Percentiles rank a stretch among this genome's conserved stretches.
These are phyloP conservation scores for Stomatorhinus walkeri DNA, from an alignment of 2,797 vertebrate species.

Conservation along the genomic window DNA sequence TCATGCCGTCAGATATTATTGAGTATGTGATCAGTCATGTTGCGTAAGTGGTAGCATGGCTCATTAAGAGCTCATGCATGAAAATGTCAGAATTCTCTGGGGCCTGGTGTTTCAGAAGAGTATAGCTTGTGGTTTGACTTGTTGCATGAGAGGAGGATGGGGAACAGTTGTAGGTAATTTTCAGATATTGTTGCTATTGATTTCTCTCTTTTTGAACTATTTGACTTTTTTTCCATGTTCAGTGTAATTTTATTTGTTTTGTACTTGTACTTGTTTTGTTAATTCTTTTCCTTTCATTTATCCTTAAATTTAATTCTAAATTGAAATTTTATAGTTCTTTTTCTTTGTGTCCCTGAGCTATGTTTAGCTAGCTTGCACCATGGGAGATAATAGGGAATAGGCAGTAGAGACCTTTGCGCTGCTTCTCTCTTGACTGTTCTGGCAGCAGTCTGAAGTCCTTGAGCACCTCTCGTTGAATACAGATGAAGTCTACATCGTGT, in stretches of 20 bases:
- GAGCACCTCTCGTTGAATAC: slow-evolving; percentile 1
- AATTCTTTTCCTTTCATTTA: neutral
- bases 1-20: neutral
- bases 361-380: slow-evolving; percentile 14
- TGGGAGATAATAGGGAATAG: slow-evolving; percentile 1
- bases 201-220: neutral
- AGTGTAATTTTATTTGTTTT: neutral
- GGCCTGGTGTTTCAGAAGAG: neutral
- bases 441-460: neutral
- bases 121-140: neutral
- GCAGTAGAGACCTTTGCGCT: neutral
- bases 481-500: neutral
- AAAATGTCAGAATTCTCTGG: neutral
- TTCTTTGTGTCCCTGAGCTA: slow-evolving; percentile 3
- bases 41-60: neutral
- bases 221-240: neutral
- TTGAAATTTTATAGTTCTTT: neutral
- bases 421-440: neutral
- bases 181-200: neutral
- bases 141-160: neutral
- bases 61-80: neutral
- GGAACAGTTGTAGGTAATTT: neutral
- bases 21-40: neutral
- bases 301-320: neutral
- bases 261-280: neutral